Evolutionary conservation across 1,140 invertebrate genomes (phyloP), one percentile per base, ranked within the genome.

Genomic region (Bombus soroeensis): DNA sequence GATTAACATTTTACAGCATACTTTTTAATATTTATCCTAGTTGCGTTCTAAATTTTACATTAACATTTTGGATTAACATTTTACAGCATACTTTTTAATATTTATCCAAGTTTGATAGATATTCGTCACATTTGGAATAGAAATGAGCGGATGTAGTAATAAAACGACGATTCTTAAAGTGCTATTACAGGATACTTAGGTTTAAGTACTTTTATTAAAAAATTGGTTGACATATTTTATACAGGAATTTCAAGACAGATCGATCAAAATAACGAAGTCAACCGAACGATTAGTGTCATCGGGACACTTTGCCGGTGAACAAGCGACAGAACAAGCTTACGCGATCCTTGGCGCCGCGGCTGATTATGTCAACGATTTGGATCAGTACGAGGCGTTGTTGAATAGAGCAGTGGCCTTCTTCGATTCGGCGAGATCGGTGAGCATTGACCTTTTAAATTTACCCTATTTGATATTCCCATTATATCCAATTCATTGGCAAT

Each of bases 341-440:
- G 95, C 95, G 53, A 96, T 98, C 70, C 96, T 98, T n/a, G 96
- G 96, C 81, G 95, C 96, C 32, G 97, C 97, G 62, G 97, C 97
- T 32, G 97, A 97, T 94, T 97, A 98, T 91, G 95, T 97, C 77
- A 96, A 97, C 86, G 95, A 97, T 89, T 94, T 98, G 39, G 97
- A 98, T 92, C 96, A 96, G 79, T 96, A 97, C 83, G 96, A 97
- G 86, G 94, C 96, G 73, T 95, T 98, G 89, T 94, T 98, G 59
- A 95, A 96, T 34, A 96, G 96, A 92, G 96, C 97, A 2, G 96
- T 97, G 32, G 94, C 96, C n/a, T 98, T 98, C 96, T 98, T 98
- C 94, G 96, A 96, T 93, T 96, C 95, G 78, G 97, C 97, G 70
- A 96, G 97, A 95, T 96, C 96, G 92, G 97, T 97, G 94, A 94